A percentile compares a stretch with the other conserved stretches of the same genome.
These are phyloP conservation scores for Enhydra lutris DNA, from an alignment of 2,113 vertebrate species.

Conservation along the genomic window DNA sequence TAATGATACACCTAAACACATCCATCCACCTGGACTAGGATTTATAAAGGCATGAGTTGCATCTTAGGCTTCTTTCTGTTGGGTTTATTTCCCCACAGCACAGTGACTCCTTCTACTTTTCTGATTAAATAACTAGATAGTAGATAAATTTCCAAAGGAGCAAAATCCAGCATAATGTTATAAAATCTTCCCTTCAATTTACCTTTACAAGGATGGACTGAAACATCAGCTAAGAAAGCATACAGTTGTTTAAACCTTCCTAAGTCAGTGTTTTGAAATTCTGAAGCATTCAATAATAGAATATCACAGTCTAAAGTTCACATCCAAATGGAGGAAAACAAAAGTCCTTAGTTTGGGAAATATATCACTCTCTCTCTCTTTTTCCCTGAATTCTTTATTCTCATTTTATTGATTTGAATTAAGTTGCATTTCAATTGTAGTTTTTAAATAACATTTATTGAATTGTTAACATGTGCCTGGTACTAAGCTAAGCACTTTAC, in stretches of 20 bases:
- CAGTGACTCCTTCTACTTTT: not conserved
- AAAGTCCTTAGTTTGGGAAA: not conserved
- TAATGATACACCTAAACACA: not conserved
- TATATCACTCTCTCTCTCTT: not conserved
- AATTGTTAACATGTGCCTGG: not conserved
- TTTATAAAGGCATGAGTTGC: not conserved
- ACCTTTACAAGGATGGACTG: not conserved
- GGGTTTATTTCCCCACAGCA: not conserved
- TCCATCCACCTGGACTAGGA: not conserved
- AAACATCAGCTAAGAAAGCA: not conserved
- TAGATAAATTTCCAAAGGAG: not conserved
- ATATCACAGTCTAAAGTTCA: not conserved
- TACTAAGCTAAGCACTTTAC: constrained; percentile 16
- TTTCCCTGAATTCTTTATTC: not conserved
- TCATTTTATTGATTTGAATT: not conserved
- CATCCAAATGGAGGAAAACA: not conserved
- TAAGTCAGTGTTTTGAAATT: not conserved
- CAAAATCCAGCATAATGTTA: not conserved
- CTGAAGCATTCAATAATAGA: not conserved
- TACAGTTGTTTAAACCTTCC: not conserved
- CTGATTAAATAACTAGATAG: not conserved
- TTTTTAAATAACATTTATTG: constrained; percentile 27
- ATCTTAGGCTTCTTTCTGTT: not conserved
- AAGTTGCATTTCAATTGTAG: not conserved
- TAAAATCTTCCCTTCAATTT: not conserved